Percentiles rank a stretch among this genome's conserved stretches.
Evolutionary conservation across 2,113 vertebrate genomes (phyloP).

Genomic region (Stomatorhinus ivindoensis): DNA sequence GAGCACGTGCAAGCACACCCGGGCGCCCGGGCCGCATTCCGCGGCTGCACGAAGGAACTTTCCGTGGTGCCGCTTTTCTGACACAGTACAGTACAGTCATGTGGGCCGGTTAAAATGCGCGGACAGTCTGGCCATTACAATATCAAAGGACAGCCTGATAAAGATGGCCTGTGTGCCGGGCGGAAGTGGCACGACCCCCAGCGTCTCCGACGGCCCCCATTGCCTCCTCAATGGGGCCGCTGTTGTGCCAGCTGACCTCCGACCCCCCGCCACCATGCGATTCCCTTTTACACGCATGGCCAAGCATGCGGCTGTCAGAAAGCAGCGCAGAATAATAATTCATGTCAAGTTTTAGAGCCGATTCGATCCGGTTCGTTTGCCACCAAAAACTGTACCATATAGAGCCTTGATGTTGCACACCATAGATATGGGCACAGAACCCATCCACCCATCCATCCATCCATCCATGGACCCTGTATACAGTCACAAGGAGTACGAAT

Average conservation of each 20-base stretch:
- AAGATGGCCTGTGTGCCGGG: slow-evolving; percentile 41
- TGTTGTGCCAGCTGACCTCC: slow-evolving; percentile 35
- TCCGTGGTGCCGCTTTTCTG: background rate
- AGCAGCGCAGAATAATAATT: slow-evolving; percentile 37
- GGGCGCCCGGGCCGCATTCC: slow-evolving; percentile 6
- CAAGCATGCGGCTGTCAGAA: slow-evolving; percentile 32
- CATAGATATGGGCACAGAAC: background rate
- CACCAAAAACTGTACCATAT: background rate
- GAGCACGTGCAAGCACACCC: background rate
- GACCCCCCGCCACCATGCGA: slow-evolving; percentile 26
- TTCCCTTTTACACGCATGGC: slow-evolving; percentile 38
- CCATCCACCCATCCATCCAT: background rate
- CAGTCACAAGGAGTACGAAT: background rate
- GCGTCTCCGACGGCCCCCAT: slow-evolving; percentile 30
- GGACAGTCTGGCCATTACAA: slow-evolving; percentile 36
- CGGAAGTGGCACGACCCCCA: slow-evolving; percentile 41
- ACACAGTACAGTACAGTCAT: slow-evolving; percentile 35
- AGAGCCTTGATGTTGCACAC: background rate
- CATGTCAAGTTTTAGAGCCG: slow-evolving; percentile 4
- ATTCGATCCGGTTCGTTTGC: slow-evolving; percentile 22
- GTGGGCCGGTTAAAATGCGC: slow-evolving; percentile 25
- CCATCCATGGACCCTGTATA: background rate
- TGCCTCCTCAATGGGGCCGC: slow-evolving; percentile 36
- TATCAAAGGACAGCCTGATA: slow-evolving; percentile 43
- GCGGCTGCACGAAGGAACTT: background rate